Evolutionary conservation across 2,113 vertebrate genomes (phyloP).

Genomic region (Bungarus multicinctus): DNA sequence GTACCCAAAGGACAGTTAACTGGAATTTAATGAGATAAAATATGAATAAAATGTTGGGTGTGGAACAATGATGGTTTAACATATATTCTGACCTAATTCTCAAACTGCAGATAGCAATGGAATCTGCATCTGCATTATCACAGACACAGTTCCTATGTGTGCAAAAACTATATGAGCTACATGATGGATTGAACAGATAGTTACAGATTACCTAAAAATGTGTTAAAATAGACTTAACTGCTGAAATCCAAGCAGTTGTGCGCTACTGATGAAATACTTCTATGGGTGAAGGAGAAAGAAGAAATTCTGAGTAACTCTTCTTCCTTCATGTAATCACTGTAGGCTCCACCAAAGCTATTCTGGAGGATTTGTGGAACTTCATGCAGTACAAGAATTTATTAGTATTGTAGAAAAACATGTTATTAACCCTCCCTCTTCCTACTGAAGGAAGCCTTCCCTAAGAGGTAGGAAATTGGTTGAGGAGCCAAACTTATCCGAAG

Average conservation of each 20-base stretch:
- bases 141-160: not conserved
- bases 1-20: slow-evolving; percentile 95
- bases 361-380: not conserved
- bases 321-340: not conserved
- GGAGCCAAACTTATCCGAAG: not conserved
- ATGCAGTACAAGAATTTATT: not conserved
- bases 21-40: slow-evolving; percentile 58
- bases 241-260: not conserved
- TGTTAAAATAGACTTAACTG: not conserved
- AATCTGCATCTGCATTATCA: not conserved
- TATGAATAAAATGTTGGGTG: not conserved
- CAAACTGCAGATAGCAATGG: not conserved
- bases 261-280: not conserved
- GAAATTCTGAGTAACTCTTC: not conserved
- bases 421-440: no score
- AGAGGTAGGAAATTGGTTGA: not conserved
- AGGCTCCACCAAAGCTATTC: not conserved
- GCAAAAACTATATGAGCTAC: not conserved
- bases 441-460: not conserved
- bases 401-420: not conserved
- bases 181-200: not conserved
- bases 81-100: not conserved
- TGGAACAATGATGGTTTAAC: not conserved
- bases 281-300: not conserved
- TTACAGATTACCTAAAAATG: not conserved